Base-by-base conservation (phyloP, 2,888 invertebrate species). In the Euspilapteryx auroguttella region DNA sequence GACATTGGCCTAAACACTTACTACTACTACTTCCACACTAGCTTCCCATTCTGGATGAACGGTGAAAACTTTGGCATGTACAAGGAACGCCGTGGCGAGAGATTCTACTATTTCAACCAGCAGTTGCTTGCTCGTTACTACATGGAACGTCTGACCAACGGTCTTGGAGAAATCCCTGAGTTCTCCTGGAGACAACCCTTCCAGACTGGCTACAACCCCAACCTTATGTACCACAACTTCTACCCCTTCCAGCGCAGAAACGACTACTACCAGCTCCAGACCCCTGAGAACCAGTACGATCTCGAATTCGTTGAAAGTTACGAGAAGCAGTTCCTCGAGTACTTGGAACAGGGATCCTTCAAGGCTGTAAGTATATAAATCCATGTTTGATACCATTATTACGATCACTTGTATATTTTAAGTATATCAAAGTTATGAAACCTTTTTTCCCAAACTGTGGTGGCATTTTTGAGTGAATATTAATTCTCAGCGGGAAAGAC, bases 41-140 rank as follows among this genome's bases (percentile, higher is more conserved):
- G 80, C 32, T 76, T 76, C 44, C 83, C 86, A 21, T 83, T 81
- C 75, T 83, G 83, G 80, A 59, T 83, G 49, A 65, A 73, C 26
- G 75, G 78, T 29, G 59, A 78, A 13, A 61, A 78, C 28, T 73
- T 68, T 32, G 62, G 59, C 36, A 30, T 61, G 22, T 36, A 51
- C 44, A 80, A 79, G 42, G 76, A 81, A 36, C 76, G 79, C 45
- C 80, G 82, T 35, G 86, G 86, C 33, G 83, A 85, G 55, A 51
- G 77, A 21, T 86, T 80, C 68, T 80, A 81, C 51, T 82, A 76
- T 64, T 68, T 77, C 47, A 82, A 85, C 47, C 82, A 85, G 44
- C 85, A 87, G 51, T 45, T 86, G 9, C 47, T 85, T 41, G 80
- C 84, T 33, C 83, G 86, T 45, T 87, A 85, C 69, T 81, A 82